Evolutionary conservation across 2,113 vertebrate species (phyloP).

Genomic region (Sinocyclocheilus rhinocerous): DNA sequence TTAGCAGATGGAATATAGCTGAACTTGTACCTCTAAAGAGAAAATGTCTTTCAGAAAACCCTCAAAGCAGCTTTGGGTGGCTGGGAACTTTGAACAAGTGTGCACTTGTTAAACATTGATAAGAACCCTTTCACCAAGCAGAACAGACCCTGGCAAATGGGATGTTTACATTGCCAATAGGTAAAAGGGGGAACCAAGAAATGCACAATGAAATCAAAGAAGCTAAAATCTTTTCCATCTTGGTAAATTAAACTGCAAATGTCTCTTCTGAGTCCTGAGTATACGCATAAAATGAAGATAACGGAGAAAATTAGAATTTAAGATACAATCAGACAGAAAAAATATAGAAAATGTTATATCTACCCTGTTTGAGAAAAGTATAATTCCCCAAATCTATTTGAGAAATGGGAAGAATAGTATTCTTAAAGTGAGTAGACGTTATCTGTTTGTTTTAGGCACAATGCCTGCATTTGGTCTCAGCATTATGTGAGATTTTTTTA

Average conservation of each 20-base stretch:
- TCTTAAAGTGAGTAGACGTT: not conserved
- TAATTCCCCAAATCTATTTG: not conserved
- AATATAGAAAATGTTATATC: not conserved
- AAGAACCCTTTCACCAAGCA: not conserved
- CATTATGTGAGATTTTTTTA: not conserved
- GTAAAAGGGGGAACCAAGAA: not conserved
- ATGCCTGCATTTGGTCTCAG: not conserved
- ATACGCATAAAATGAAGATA: not conserved
- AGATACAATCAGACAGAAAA: not conserved
- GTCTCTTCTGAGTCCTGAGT: not conserved
- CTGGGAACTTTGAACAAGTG: conserved; percentile 7
- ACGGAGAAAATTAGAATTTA: not conserved
- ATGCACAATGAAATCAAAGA: not conserved
- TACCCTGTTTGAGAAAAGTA: not conserved
- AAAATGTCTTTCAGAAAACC: not conserved
- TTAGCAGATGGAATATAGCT: conserved; percentile 14
- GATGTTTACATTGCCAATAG: conserved; percentile 4
- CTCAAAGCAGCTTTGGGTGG: not conserved
- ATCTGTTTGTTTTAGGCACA: not conserved
- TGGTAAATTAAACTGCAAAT: not conserved
- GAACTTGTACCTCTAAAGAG: not conserved
- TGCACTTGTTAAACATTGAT: not conserved
- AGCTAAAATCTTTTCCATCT: not conserved
- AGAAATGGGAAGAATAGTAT: not conserved
- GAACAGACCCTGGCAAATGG: not conserved